Base-by-base conservation (phyloP, 2,113 vertebrate genomes). In the Thalassoma bifasciatum region DNA sequence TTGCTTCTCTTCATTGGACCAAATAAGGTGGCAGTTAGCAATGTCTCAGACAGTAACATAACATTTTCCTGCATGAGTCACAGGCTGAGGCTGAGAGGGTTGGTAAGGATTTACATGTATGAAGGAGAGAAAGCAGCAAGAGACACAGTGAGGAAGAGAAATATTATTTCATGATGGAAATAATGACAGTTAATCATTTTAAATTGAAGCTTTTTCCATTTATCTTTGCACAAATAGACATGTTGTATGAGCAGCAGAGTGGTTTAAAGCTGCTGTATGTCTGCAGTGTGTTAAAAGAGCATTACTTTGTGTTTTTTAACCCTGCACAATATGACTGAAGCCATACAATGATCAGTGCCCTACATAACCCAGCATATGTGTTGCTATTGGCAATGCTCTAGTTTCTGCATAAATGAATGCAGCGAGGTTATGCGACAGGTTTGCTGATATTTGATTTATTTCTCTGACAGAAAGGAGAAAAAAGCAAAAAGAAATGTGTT, bases 1-100 rank as follows among this genome's bases (percentile, higher is more conserved):
- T 90, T 91, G 88, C 57, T 61, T 82, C 52, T 81, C 34, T 84
- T 51, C 69, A 54, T 66, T 26, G 54, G 61, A 77, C 52, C 47
- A 63, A 13, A 62, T 66, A 52, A 84, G 52, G 52, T 79, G 64
- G 56, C 68, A 38, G 71, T 64, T 67, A 49, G 10, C 61, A 74
- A 30, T 6, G 47, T 78, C 86, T 76, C 72, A 83, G 83, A 85
- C 82, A 6, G 65, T 8, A 68, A 60, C 72, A 23, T 17, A 22
- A 64, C 62, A 70, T 40, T 72, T 80, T 70, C 42, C 57, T 10
- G 52, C 1, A n/a, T 87, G 79, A 82, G 53, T 80, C 81, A 81
- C 54, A 24, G 37, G n/a, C 50, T 12, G 19, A 56, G 38, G 60
- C 58, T 24, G 36, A 51, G 77, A 68, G 50, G 53, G 30, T 17